Evolutionary conservation across 2,888 invertebrate species (phyloP).

Genomic region (Pristionchus mayeri): DNA sequence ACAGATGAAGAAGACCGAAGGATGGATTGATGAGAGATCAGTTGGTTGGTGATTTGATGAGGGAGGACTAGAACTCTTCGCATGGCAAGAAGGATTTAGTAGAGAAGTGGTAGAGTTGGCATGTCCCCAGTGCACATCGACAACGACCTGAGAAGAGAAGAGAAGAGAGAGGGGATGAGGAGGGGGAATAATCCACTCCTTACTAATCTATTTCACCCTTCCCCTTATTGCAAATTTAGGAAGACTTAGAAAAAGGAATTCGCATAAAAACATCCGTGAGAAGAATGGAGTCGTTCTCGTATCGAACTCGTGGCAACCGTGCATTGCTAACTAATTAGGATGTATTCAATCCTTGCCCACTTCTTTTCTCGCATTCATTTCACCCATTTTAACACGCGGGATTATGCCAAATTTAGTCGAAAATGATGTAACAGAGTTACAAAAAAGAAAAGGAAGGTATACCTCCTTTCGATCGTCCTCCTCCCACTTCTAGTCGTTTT

Average conservation of each 20-base stretch:
- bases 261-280: too few species aligned
- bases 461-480: constrained; percentile 43
- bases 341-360: not conserved
- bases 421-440: too few species aligned
- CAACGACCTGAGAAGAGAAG: constrained; percentile 27
- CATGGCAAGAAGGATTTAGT: constrained; percentile 43
- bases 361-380: not conserved
- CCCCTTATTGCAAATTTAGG: not conserved
- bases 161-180: too few species aligned
- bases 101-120: constrained; percentile 35
- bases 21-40: not conserved
- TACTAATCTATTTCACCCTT: not conserved
- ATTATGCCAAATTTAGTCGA: too few species aligned
- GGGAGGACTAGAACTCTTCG: constrained; percentile 35
- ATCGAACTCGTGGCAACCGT: not conserved
- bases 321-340: not conserved
- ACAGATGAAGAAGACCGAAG: not conserved
- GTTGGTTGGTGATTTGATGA: not conserved
- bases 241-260: too few species aligned
- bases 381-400: too few species aligned
- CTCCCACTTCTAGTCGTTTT: constrained; percentile 47
- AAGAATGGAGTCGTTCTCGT: not conserved
- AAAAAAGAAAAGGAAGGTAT: too few species aligned
- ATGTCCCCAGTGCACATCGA: constrained; percentile 35
- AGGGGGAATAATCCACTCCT: too few species aligned